These are phyloP conservation scores for Scaptomyza graminum DNA, from an alignment of 1,140 invertebrate genomes.

Conservation along the genomic window DNA sequence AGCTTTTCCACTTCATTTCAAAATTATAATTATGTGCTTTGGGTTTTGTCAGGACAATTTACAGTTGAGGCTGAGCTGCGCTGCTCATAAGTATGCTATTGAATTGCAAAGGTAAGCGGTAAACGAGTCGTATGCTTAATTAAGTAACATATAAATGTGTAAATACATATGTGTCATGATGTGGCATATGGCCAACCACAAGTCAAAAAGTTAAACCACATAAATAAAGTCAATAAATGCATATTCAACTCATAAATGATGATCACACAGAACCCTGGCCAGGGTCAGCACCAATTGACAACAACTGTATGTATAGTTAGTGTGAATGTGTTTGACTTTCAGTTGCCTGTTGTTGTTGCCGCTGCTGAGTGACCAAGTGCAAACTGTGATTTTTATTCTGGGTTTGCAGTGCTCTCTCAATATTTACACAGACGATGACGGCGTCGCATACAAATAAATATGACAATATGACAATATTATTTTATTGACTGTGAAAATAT, in stretches of 20 bases:
- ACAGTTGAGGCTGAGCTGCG: constrained; percentile 22
- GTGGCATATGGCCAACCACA: constrained; percentile 1
- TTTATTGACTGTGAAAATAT: constrained; percentile 82
- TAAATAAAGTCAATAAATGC: constrained; percentile 50
- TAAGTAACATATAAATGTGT: constrained; percentile 36
- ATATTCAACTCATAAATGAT: constrained; percentile 62
- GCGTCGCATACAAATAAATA: constrained; percentile 57
- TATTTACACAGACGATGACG: constrained; percentile 66
- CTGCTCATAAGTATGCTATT: constrained; percentile 26
- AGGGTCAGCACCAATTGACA: constrained; percentile 10
- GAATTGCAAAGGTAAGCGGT: constrained; percentile 1
- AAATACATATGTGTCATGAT: constrained; percentile 21
- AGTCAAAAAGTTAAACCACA: constrained; percentile 40
- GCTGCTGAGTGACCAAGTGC: constrained; percentile 44
- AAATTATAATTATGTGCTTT: constrained; percentile 38
- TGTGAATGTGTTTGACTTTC: constrained; percentile 3
- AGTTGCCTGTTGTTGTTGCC: constrained; percentile 13
- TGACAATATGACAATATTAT: constrained; percentile 82
- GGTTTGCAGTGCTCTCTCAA: constrained; percentile 64
- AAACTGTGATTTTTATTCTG: constrained; percentile 69
- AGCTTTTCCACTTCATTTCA: constrained; percentile 70
- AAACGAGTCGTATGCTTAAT: constrained; percentile 57
- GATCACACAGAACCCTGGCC: constrained; percentile 14
- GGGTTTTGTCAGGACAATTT: background rate
- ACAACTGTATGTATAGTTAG: background rate